Conservation (phyloP, 2,888 invertebrate genomes). For the Drosophila nr. perissopoda region DNA sequence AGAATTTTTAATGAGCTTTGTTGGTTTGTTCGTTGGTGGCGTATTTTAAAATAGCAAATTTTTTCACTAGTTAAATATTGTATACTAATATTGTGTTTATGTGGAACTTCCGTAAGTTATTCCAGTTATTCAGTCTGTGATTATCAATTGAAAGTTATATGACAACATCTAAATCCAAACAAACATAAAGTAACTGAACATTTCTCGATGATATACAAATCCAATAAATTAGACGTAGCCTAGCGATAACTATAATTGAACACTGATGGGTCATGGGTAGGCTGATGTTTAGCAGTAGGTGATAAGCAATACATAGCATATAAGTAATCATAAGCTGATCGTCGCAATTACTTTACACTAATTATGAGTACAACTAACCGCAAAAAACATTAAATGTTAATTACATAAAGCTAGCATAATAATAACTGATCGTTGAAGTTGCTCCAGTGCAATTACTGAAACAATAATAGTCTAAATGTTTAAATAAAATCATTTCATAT, state of each 20-base stretch:
- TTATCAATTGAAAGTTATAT: slow-evolving; percentile 68
- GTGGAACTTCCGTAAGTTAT: slow-evolving; percentile 67
- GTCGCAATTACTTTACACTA: slow-evolving; percentile 67
- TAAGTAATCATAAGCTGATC: slow-evolving; percentile 57
- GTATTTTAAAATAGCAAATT: slow-evolving; percentile 72
- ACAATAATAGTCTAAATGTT: slow-evolving; percentile 70
- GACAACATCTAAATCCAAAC: slow-evolving; percentile 52
- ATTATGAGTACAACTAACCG: slow-evolving; percentile 69
- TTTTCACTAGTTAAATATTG: slow-evolving; percentile 54
- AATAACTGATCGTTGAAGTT: slow-evolving; percentile 44
- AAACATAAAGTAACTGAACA: slow-evolving; percentile 69
- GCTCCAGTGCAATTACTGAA: slow-evolving; percentile 57
- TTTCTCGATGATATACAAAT: slow-evolving; percentile 57
- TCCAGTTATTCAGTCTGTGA: slow-evolving; percentile 77
- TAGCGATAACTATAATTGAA: slow-evolving; percentile 38
- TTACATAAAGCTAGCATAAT: slow-evolving; percentile 32
- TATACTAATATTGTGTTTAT: slow-evolving; percentile 33
- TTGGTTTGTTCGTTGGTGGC: slow-evolving; percentile 34
- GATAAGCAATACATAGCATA: slow-evolving; percentile 55
- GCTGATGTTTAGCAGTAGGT: slow-evolving; percentile 79
- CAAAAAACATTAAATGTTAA: slow-evolving; percentile 66
- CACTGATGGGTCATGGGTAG: slow-evolving; percentile 74
- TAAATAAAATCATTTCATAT: slow-evolving; percentile 48
- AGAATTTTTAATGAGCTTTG: slow-evolving; percentile 46
- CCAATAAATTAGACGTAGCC: slow-evolving; percentile 39